These are phyloP conservation scores for Tautogolabrus adspersus DNA, from an alignment of 2,113 vertebrate genomes.

Conservation along the genomic window DNA sequence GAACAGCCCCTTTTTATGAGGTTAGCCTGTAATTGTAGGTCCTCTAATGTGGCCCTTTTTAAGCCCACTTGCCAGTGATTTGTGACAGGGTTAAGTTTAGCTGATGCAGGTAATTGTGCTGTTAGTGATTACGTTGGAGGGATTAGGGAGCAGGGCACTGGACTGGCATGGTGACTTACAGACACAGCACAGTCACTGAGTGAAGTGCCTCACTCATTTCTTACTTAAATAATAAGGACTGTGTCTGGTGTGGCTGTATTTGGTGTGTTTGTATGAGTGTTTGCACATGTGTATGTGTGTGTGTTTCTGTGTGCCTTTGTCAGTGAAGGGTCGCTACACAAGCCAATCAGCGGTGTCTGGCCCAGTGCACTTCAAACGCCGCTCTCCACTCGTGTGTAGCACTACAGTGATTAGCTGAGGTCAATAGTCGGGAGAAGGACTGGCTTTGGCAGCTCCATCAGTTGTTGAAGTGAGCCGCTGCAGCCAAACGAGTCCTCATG, in stretches of 20 bases:
- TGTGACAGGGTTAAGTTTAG: slow-evolving; percentile 54
- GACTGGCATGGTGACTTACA: slow-evolving; percentile 32
- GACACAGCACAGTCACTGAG: slow-evolving; percentile 12
- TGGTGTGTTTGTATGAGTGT: not conserved
- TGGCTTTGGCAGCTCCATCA: slow-evolving; percentile 50
- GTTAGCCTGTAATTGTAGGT: slow-evolving; percentile 7
- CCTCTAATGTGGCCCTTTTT: slow-evolving; percentile 26
- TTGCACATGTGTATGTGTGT: slow-evolving; percentile 2
- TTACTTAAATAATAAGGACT: slow-evolving; percentile 56
- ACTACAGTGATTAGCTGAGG: slow-evolving; percentile 78
- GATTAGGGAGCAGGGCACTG: slow-evolving; percentile 31
- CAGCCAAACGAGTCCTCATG: slow-evolving; percentile 30
- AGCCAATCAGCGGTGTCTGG: slow-evolving; percentile 64
- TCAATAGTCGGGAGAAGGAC: slow-evolving; percentile 63
- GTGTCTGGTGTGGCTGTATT: slow-evolving; percentile 4
- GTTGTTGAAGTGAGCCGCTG: slow-evolving; percentile 40
- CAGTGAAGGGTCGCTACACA: slow-evolving; percentile 35
- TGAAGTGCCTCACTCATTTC: slow-evolving; percentile 53
- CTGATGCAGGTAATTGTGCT: slow-evolving; percentile 58
- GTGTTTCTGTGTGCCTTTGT: slow-evolving; percentile 28
- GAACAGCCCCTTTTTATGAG: not conserved
- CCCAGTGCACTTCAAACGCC: slow-evolving; percentile 72
- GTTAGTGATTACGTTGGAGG: slow-evolving; percentile 56
- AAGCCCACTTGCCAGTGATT: slow-evolving; percentile 52
- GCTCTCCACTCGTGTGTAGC: slow-evolving; percentile 58